phyloP scores from a whole-genome alignment of 2,797 vertebrate genomes.

The Pogoniulus pusillus region DNA sequence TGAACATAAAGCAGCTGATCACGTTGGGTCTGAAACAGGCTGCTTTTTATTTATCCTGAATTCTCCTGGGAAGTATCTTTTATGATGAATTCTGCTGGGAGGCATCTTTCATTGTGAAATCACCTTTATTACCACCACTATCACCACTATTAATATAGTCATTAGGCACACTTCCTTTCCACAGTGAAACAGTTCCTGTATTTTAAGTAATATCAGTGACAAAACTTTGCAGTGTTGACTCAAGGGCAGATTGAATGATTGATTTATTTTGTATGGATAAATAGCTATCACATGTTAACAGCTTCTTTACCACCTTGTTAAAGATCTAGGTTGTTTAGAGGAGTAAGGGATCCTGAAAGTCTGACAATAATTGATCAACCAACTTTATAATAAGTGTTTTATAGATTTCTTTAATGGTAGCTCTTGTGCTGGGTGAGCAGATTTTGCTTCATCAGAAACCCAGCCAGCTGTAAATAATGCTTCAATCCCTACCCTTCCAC shows the following conservation, averaged over 20 bases:
- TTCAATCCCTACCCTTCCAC: neutral
- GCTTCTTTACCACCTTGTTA: neutral
- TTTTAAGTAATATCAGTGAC: neutral
- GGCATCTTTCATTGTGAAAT: neutral
- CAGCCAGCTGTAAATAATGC: neutral
- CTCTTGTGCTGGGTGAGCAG: neutral
- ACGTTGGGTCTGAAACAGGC: fast-evolving
- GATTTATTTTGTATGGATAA: neutral
- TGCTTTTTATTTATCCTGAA: neutral
- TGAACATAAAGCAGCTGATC: neutral
- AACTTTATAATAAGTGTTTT: neutral
- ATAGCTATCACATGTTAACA: neutral
- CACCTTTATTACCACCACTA: neutral
- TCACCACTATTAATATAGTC: neutral
- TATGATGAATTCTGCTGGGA: neutral
- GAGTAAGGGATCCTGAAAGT: neutral
- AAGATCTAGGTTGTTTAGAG: neutral
- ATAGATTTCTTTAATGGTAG: neutral
- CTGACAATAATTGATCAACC: neutral
- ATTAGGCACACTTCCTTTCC: neutral
- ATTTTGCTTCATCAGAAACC: neutral
- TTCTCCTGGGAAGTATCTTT: neutral
- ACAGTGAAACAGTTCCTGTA: neutral
- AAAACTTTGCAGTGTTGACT: neutral
- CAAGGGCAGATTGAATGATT: neutral